Evolutionary conservation across 2,113 vertebrate genomes (phyloP).

Genomic region (Chrysochloris asiatica): DNA sequence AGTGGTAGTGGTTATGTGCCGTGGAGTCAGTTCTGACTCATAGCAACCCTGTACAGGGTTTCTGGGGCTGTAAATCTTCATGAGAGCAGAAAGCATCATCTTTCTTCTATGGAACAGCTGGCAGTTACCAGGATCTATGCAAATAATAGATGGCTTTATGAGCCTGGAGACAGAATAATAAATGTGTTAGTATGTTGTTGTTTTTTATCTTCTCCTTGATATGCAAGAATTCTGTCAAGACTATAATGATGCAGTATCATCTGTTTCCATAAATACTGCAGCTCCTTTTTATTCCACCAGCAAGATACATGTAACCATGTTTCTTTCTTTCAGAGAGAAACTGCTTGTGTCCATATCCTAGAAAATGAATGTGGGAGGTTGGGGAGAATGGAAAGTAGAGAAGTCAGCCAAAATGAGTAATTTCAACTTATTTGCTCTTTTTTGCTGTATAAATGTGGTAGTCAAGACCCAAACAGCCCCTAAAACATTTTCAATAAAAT

Average conservation of each 20-base stretch:
- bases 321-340: conserved; percentile 21
- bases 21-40: too few species aligned
- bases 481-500: conserved; percentile 1
- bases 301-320: conserved; percentile 23
- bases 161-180: background rate
- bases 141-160: conserved; percentile 33
- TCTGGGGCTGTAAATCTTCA: too few species aligned
- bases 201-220: background rate
- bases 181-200: background rate
- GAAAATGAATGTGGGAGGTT: conserved; percentile 46
- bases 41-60: too few species aligned
- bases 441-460: background rate
- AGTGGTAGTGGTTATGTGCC: too few species aligned
- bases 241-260: background rate
- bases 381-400: conserved; percentile 31
- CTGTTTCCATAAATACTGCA: conserved; percentile 40
- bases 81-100: too few species aligned
- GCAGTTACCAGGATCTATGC: background rate
- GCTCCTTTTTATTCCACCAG: conserved; percentile 18
- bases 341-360: background rate
- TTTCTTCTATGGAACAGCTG: too few species aligned
- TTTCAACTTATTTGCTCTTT: conserved; percentile 18
- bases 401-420: conserved; percentile 53
- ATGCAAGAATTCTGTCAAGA: background rate
- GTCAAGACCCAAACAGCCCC: background rate